phyloP scores from a whole-genome alignment of 2,888 invertebrate genomes.

The Lycocerus yunnanus region DNA sequence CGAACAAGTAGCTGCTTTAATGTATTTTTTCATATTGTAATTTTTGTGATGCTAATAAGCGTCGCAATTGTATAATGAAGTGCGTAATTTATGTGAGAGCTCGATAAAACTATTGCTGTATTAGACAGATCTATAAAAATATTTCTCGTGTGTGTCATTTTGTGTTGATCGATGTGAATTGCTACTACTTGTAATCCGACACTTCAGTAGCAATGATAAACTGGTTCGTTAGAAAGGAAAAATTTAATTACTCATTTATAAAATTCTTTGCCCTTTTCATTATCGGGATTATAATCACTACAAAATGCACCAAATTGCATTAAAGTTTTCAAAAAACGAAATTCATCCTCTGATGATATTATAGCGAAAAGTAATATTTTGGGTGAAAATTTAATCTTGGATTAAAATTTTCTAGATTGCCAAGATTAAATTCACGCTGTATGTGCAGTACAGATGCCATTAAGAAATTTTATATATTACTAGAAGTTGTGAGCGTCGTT shows the following conservation, averaged over 20 bases:
- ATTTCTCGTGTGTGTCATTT: slow-evolving; percentile 16
- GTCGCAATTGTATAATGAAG: slow-evolving; percentile 22
- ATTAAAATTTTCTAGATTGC: no score
- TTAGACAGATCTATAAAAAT: slow-evolving; percentile 20
- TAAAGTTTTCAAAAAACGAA: no score
- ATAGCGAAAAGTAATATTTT: no score
- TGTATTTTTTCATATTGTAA: neutral
- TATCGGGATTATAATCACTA: no score
- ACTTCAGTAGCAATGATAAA: neutral
- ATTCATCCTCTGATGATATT: no score
- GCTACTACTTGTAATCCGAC: neutral
- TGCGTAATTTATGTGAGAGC: slow-evolving; percentile 25
- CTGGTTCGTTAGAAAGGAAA: neutral
- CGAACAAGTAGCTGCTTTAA: neutral
- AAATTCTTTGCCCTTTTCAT: neutral
- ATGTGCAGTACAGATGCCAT: no score
- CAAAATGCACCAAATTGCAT: no score
- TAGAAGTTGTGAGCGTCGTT: no score
- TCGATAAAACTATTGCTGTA: neutral
- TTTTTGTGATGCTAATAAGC: slow-evolving; percentile 10
- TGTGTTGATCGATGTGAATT: neutral
- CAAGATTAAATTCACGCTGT: no score
- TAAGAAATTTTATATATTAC: no score
- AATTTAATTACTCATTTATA: neutral
- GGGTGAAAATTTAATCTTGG: no score